phyloP scores from a whole-genome alignment of 2,113 vertebrate species.

The Osmerus eperlanus region DNA sequence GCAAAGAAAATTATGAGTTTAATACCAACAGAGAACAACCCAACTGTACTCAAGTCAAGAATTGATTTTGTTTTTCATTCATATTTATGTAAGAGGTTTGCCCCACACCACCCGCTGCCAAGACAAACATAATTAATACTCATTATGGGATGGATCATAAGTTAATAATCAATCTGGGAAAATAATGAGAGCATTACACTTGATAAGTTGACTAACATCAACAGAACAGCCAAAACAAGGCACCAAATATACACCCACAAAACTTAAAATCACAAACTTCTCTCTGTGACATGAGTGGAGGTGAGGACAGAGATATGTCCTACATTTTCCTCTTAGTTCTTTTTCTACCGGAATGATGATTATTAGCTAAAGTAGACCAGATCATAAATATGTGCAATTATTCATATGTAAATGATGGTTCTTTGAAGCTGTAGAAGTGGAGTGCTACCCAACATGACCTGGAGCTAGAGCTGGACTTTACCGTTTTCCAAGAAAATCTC shows the following conservation, averaged over 20 bases:
- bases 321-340: constrained; percentile 1
- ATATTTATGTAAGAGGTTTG: constrained; percentile 24
- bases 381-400: constrained; percentile 22
- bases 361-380: constrained; percentile 6
- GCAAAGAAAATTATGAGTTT: not conserved
- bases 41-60: not conserved
- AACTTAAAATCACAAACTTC: not conserved
- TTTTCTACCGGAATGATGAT: constrained; percentile 1
- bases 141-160: constrained; percentile 14
- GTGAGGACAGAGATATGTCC: not conserved
- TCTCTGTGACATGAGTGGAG: not conserved
- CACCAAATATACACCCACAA: not conserved
- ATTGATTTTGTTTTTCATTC: constrained; percentile 10
- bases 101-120: constrained; percentile 1
- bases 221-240: not conserved
- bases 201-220: constrained; percentile 10
- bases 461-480: constrained; percentile 9
- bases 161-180: constrained; percentile 28
- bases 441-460: constrained; percentile 15
- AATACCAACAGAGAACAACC: not conserved
- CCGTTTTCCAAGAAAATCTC: constrained; percentile 1
- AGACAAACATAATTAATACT: constrained; percentile 28
- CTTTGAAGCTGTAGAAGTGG: constrained; percentile 17
- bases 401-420: constrained; percentile 14
- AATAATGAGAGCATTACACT: constrained; percentile 15